A percentile compares a stretch with the other conserved stretches of the same genome.
Evolutionary conservation across 2,113 vertebrate species (phyloP).

Genomic region (Chamaea fasciata): DNA sequence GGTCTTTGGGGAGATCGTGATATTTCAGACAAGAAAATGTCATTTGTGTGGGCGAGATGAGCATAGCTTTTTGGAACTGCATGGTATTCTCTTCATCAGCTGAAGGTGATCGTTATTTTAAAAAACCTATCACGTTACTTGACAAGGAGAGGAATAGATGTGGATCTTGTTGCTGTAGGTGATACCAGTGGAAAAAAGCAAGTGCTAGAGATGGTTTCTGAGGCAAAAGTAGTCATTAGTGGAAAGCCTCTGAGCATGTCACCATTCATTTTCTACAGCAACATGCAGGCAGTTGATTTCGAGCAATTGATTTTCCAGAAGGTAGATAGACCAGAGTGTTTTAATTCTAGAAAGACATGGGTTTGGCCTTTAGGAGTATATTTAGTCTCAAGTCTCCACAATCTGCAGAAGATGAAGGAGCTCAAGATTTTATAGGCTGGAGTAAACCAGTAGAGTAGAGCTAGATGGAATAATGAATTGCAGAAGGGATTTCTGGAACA

Average conservation of each 20-base stretch:
- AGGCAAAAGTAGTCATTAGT: background rate
- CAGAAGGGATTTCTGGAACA: constrained; percentile 33
- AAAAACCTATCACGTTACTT: background rate
- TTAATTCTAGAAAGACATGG: background rate
- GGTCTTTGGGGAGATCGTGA: background rate
- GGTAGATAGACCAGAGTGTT: background rate
- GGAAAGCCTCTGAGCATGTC: background rate
- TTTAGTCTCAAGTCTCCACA: background rate
- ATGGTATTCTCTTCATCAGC: background rate
- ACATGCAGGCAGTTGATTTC: background rate
- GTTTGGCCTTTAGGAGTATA: background rate
- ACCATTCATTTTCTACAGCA: background rate
- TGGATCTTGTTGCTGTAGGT: background rate
- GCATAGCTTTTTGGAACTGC: background rate
- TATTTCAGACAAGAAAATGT: background rate
- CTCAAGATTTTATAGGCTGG: background rate
- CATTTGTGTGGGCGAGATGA: background rate
- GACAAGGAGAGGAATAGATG: background rate
- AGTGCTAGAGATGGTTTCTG: background rate
- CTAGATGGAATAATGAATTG: background rate
- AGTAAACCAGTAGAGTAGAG: background rate
- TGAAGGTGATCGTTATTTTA: background rate
- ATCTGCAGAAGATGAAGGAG: background rate
- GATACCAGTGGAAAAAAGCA: background rate
- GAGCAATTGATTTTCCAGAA: background rate